Evolutionary conservation across 2,113 vertebrate genomes (phyloP), one percentile per base, ranked within the genome.

Genomic region (Oncorhynchus keta): DNA sequence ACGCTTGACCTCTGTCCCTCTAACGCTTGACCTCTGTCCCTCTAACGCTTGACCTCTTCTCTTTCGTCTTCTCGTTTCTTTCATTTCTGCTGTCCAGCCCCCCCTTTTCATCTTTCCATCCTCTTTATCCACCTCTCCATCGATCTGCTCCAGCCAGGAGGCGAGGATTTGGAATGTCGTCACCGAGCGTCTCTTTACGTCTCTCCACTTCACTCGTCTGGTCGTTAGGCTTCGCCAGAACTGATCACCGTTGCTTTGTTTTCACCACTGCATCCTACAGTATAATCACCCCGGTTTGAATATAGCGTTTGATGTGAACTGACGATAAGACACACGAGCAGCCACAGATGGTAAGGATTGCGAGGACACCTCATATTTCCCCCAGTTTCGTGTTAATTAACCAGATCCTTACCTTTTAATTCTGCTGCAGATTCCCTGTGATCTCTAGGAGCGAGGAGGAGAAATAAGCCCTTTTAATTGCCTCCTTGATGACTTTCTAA

Each of bases 391-490:
- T 83, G 83, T 79, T 83, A 90, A 88, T 90, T 88, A 88, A 88
- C 84, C 76, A 86, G 86, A 88, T 85, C 20, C 82, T 82, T 88
- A 87, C 88, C 86, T 86, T 82, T 87, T 86, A 85, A 88, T 88
- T 83, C 86, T 78, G 72, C 76, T 78, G 76, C 79, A 79, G 80
- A 64, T 88, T 76, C 61, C 5, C 76, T 84, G 81, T 83, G 86
- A 88, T 88, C 84, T 84, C 82, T 82, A 79, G 82, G 84, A 87
- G 85, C 79, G 73, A 78, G 82, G 73, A 78, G 82, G 75, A 85
- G 81, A 84, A 81, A 82, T 84, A 87, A 83, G 77, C 68, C 32
- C 74, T 76, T 89, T 87, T 90, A 90, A 88, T 88, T 86, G 84
- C 84, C 80, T 90, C 83, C 83, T 82, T 81, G 80, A 86, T 86